These are phyloP conservation scores for Glyptemys insculpta DNA, from an alignment of 2,797 vertebrate genomes.

Conservation along the genomic window DNA sequence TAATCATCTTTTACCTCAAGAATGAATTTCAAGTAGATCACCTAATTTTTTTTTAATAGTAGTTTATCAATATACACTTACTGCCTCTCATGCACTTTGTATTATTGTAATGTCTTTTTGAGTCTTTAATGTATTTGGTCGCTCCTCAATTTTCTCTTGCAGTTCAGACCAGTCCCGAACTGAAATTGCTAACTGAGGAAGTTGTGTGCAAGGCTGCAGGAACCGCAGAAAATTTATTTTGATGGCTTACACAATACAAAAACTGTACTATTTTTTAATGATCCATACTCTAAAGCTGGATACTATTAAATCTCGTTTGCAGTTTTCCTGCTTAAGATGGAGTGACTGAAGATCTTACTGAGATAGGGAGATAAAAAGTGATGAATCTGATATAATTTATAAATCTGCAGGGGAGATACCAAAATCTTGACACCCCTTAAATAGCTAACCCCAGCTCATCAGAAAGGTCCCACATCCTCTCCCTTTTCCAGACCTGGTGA, in stretches of 20 bases:
- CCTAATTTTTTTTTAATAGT: background rate
- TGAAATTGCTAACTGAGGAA: background rate
- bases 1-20: background rate
- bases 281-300: background rate
- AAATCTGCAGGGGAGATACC: background rate
- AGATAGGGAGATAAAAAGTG: background rate
- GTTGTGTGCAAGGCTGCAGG: background rate
- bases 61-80: background rate
- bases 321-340: background rate
- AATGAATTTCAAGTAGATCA: background rate
- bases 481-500: background rate
- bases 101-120: background rate
- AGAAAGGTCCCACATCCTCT: background rate
- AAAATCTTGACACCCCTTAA: background rate
- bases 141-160: background rate
- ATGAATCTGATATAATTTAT: background rate
- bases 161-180: background rate
- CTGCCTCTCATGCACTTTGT: background rate
- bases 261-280: background rate
- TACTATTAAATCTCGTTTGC: background rate
- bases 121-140: background rate
- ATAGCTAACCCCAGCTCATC: background rate
- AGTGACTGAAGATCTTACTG: background rate
- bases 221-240: background rate
- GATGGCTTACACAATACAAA: background rate